Base-by-base conservation (phyloP, 1,140 invertebrate species). In the Drosophila rhopaloa region DNA sequence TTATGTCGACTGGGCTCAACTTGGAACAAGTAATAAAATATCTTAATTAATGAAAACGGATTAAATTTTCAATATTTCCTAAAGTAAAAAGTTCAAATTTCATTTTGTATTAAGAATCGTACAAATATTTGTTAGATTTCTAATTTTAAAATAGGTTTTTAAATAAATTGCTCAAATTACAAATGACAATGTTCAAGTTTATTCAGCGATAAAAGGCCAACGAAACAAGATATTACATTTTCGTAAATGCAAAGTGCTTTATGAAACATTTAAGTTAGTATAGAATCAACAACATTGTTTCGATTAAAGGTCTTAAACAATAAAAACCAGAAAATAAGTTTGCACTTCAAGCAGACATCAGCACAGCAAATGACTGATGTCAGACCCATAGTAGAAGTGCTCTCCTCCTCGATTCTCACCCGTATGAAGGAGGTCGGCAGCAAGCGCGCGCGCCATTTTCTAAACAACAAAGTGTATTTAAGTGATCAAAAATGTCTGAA, bases 401-500 rank as follows among this genome's bases (percentile, higher is more conserved):
- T 40, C 38, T n/a, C 38, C 38, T 40, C 38, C 38, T 40, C 38
- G 37, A 79, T 32, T 32, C 29, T 32, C 29, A 32, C 0, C 29
- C 5, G 29, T 7, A 32, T 32, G 29, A 32, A 32, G 29, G 29
- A 32, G 29, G 29, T 32, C 29, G 29, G 29, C 29, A 14, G 5
- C 40, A 16, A 43, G 8, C 41, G 14, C 41, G 14, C 14, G 41
- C 14, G 14, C 41, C 41, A 43, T 43, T 43, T 43, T 43, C 41
- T 14, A 16, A 16, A 16, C 41, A 16, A 43, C 16, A 43, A 43
- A 43, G n/a, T 43, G 41, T 43, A 9, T 43, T 43, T 16, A 4
- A 37, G 11, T 54, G 10, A 43, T 27, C 6, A 71, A 71, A 59
- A 14, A 76, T 76, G 67, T 66, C 68, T 9, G 74, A 76, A 16